Evolutionary conservation across 2,797 vertebrate species (phyloP).

Genomic region (Selene dorsalis): DNA sequence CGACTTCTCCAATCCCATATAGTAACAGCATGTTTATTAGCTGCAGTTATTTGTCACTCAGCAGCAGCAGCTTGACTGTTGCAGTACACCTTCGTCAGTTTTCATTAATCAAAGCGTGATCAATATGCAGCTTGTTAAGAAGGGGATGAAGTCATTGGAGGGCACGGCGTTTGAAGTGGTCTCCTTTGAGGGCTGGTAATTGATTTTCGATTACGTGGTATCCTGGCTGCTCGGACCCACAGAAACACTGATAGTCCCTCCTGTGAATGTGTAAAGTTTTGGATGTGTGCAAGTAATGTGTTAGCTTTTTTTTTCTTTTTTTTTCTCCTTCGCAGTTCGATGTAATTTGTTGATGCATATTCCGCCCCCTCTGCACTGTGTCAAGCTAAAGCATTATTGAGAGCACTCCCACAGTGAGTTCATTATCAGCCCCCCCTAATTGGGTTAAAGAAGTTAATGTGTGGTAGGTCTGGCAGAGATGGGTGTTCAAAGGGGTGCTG

Average conservation of each 20-base stretch:
- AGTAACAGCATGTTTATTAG: constrained; percentile 62
- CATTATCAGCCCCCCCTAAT: constrained; percentile 80
- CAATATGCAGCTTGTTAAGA: constrained; percentile 72
- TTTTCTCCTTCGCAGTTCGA: constrained; percentile 38
- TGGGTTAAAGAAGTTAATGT: constrained; percentile 81
- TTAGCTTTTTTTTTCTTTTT: constrained; percentile 6
- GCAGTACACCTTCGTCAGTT: constrained; percentile 63
- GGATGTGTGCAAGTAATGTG: constrained; percentile 32
- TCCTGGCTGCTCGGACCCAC: constrained; percentile 47
- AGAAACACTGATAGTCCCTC: constrained; percentile 42
- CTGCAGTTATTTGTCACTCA: constrained; percentile 71
- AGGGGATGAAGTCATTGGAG: constrained; percentile 72
- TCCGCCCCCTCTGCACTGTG: constrained; percentile 25
- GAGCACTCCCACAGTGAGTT: constrained; percentile 72
- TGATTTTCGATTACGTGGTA: constrained; percentile 78
- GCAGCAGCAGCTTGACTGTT: constrained; percentile 36
- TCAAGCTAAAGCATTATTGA: constrained; percentile 63
- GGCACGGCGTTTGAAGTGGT: constrained; percentile 70
- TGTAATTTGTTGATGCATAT: constrained; percentile 72
- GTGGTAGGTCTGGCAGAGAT: constrained; percentile 76
- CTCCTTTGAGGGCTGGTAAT: constrained; percentile 69
- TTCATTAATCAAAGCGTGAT: constrained; percentile 76
- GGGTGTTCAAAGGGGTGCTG: constrained; percentile 77
- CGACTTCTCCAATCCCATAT: constrained; percentile 31
- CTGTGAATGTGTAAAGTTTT: constrained; percentile 39